Evolutionary conservation across 2,797 vertebrate species (phyloP).

Genomic region (Phaenicophaeus curvirostris): DNA sequence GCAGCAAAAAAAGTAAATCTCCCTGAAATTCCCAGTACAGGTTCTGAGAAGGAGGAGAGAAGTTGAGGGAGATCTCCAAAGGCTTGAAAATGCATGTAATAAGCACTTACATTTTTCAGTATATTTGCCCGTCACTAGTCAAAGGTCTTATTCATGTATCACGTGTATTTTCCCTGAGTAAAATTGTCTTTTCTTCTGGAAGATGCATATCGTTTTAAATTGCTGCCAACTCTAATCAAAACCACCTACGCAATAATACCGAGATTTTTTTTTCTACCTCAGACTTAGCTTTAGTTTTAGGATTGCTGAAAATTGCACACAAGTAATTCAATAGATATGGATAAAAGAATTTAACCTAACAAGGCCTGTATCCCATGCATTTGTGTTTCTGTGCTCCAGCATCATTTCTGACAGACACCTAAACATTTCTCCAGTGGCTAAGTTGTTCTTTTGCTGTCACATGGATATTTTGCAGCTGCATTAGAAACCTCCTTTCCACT

Average conservation of each 20-base stretch:
- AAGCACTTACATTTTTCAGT: conserved; percentile 42
- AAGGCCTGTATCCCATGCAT: background rate
- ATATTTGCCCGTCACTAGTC: conserved; percentile 40
- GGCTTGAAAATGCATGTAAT: conserved; percentile 43
- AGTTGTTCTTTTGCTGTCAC: background rate
- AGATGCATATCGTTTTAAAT: conserved; percentile 64
- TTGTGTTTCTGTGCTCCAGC: background rate
- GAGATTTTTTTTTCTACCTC: background rate
- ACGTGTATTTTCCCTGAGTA: conserved; percentile 36
- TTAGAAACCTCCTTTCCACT: background rate
- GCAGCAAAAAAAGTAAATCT: background rate
- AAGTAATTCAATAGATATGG: background rate
- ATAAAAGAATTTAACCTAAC: conserved; percentile 32
- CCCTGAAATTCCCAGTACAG: background rate
- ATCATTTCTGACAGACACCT: background rate
- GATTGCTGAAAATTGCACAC: conserved; percentile 35
- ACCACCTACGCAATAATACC: conserved; percentile 42
- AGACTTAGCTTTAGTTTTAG: conserved; percentile 40
- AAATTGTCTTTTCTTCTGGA: conserved; percentile 64
- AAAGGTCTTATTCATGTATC: conserved; percentile 57
- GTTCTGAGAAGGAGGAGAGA: background rate
- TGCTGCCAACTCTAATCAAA: conserved; percentile 65
- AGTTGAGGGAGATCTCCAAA: conserved; percentile 16
- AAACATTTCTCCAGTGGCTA: background rate
- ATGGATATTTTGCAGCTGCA: background rate